Conservation (phyloP, 2,888 invertebrate genomes). For the Hemaris fuciformis region DNA sequence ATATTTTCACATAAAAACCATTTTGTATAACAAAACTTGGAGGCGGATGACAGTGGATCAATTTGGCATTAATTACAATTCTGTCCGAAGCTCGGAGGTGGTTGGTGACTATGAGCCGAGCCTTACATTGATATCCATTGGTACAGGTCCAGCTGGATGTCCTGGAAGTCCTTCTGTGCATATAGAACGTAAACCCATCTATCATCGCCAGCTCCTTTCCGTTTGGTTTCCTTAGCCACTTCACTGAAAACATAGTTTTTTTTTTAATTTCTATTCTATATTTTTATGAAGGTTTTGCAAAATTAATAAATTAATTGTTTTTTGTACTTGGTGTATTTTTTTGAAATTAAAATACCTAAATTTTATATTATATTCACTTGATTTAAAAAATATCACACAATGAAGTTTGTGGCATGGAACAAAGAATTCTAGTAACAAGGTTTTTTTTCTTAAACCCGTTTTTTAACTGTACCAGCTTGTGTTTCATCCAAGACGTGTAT, state of each 20-base stretch:
- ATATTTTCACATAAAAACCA: constrained; percentile 12
- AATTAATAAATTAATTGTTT: too few species aligned
- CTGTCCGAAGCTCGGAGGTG: not conserved
- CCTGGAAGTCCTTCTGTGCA: not conserved
- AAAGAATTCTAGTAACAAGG: too few species aligned
- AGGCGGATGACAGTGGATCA: constrained; percentile 1
- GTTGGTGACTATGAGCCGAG: constrained; percentile 16
- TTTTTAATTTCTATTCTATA: not conserved
- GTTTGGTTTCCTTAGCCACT: constrained; percentile 32
- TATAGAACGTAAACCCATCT: constrained; percentile 27
- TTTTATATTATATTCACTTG: too few species aligned
- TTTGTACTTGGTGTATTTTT: too few species aligned
- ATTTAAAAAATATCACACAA: too few species aligned
- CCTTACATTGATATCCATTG: constrained; percentile 25
- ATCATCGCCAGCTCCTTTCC: constrained; percentile 33
- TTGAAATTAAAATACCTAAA: too few species aligned
- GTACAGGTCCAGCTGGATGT: constrained; percentile 28
- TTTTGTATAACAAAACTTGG: constrained; percentile 1
- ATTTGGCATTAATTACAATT: not conserved
- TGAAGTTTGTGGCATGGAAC: too few species aligned
- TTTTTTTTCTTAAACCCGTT: too few species aligned
- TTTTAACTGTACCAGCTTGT: too few species aligned
- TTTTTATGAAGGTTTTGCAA: not conserved
- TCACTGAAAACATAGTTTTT: constrained; percentile 21
- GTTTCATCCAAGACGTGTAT: too few species aligned